A percentile compares a stretch with the other conserved stretches of the same genome.
Conservation (phyloP, 1,140 invertebrate genomes). For the Thrips palmi region DNA sequence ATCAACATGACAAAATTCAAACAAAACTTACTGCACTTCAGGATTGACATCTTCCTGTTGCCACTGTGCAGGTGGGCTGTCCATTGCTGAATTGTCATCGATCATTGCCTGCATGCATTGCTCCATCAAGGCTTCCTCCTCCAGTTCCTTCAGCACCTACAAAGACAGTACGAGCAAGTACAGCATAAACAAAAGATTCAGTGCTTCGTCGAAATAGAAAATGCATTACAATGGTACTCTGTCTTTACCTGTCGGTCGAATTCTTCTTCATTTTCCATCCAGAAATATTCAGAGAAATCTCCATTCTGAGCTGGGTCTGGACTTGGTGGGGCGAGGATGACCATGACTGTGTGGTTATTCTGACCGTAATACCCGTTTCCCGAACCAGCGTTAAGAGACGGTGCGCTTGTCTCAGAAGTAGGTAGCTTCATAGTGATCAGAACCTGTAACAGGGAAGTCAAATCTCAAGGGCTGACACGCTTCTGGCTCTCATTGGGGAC, state of each 20-base stretch:
- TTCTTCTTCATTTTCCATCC: conserved; percentile 83
- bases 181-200: conserved; percentile 1
- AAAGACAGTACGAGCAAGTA: conserved; percentile 4
- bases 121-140: conserved; percentile 73
- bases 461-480: no score
- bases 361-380: conserved; percentile 8
- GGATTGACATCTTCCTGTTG: conserved; percentile 3
- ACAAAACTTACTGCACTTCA: conserved; percentile 1
- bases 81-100: conserved; percentile 38
- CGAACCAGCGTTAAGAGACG: no score
- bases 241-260: conserved; percentile 65
- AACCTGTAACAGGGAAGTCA: no score
- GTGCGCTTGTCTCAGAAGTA: no score
- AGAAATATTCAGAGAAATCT: conserved; percentile 74
- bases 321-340: background rate
- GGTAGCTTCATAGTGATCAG: no score
- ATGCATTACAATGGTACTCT: background rate
- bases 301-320: conserved; percentile 30
- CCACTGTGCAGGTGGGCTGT: background rate
- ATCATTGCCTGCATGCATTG: conserved; percentile 70
- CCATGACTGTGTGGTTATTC: conserved; percentile 4
- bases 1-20: background rate
- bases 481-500: no score
- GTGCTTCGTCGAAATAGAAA: background rate
- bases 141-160: conserved; percentile 63